phyloP scores from a whole-genome alignment of 2,113 vertebrate species.

The Phalacrocorax brasilianus region DNA sequence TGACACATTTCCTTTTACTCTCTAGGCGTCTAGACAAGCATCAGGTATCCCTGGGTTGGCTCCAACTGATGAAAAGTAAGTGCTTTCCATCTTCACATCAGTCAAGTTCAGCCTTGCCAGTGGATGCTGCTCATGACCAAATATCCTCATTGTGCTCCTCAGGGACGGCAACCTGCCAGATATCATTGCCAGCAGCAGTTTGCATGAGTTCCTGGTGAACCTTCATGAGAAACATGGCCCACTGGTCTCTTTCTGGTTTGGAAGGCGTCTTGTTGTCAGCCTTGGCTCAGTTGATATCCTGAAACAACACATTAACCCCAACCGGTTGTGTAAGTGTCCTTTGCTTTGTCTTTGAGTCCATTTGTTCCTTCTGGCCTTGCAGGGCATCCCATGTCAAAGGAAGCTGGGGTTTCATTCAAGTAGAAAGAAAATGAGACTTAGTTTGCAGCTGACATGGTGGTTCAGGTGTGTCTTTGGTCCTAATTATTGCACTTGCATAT shows the following conservation, averaged over 20 bases:
- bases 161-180: conserved; percentile 97
- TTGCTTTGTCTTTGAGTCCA: neutral
- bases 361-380: neutral
- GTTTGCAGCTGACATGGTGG: neutral
- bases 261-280: conserved; percentile 90
- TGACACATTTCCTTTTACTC: neutral
- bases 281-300: conserved; percentile 86
- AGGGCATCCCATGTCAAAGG: neutral
- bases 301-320: conserved; percentile 91
- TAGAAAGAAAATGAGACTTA: neutral
- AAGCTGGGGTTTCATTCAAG: neutral
- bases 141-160: neutral
- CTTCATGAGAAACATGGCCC: conserved; percentile 89
- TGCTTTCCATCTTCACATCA: neutral
- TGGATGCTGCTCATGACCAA: neutral
- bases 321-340: conserved; percentile 82
- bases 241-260: conserved; percentile 95
- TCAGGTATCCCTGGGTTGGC: conserved; percentile 92
- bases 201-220: conserved; percentile 90
- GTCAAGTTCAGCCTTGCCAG: neutral
- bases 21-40: conserved; percentile 88
- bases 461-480: neutral
- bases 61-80: conserved; percentile 95
- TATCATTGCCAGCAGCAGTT: conserved; percentile 85
- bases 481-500: neutral